Percentiles rank a stretch among this genome's conserved stretches.
Evolutionary conservation across 1,140 invertebrate species (phyloP).

Genomic region (Drosophila tsacasi): DNA sequence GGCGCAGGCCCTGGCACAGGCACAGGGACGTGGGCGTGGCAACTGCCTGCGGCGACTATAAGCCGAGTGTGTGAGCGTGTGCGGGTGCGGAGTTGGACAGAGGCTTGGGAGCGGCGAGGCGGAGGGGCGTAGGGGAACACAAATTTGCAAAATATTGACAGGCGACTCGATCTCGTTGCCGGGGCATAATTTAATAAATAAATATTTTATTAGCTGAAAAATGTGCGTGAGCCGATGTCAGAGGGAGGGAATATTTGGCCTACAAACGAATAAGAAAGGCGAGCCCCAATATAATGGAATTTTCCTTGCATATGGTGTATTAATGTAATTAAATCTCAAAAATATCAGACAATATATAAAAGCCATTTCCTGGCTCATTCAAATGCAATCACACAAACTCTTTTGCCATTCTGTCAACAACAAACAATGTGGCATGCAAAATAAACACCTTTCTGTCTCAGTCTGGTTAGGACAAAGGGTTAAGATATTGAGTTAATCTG

Average conservation of each 20-base stretch:
- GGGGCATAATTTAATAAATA: slow-evolving; percentile 76
- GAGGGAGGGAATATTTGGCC: slow-evolving; percentile 8
- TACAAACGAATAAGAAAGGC: background rate
- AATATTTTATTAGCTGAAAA: slow-evolving; percentile 77
- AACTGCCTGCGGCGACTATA: slow-evolving; percentile 22
- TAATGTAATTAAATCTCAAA: slow-evolving; percentile 5
- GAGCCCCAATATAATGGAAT: background rate
- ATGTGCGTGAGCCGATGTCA: slow-evolving; percentile 33
- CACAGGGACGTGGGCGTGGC: background rate
- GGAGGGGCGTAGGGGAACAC: slow-evolving; percentile 27
- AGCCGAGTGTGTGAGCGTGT: slow-evolving; percentile 14
- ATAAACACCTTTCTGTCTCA: background rate
- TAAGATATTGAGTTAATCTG: background rate
- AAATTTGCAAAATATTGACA: slow-evolving; percentile 81
- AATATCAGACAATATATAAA: background rate
- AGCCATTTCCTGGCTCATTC: background rate
- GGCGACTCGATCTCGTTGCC: slow-evolving; percentile 41
- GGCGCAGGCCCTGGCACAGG: background rate
- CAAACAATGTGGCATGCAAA: background rate
- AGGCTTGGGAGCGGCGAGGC: background rate
- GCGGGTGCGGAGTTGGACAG: slow-evolving; percentile 3
- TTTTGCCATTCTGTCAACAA: slow-evolving; percentile 1
- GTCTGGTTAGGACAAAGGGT: background rate
- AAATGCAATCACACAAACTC: background rate
- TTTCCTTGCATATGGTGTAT: background rate